Base-by-base conservation (phyloP, 2,797 vertebrate species). In the Furcifer pardalis region DNA sequence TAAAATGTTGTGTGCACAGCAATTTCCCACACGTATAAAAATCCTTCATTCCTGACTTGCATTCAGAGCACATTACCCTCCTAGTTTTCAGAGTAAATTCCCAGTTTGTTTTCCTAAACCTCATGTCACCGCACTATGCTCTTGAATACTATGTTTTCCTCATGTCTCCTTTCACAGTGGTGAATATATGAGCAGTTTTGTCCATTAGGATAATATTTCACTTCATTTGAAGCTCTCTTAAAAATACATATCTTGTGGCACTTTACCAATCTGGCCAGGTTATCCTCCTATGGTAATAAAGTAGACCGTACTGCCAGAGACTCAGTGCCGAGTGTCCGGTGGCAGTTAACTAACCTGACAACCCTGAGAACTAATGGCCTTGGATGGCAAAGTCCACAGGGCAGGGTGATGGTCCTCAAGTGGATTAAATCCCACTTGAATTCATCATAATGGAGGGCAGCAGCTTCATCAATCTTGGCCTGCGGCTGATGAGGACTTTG, bases 51-150 rank as follows among this genome's bases (percentile, higher is more conserved):
- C 66, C 59, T 23, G 10, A 66, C 12, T 46, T 82, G 10, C 44
- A 60, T 78, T 90, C 46, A 59, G 63, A 87, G 37, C n/a, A 35
- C 75, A 86, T 88, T 66, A 46, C 40, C 77, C 49, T 37, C 19
- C 73, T 85, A 77, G 0, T 46, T 87, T 72, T 75, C 84, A n/a
- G 56, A 74, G 10, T 40, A 79, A 40, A 21, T 68, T 71, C 42
- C 82, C 88, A 86, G 81, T 81, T 68, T 77, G 84, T 42, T 49
- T 86, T 49, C n/a, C 1, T 77, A 74, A 78, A 77, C 84, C 42
- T 13, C n/a, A 30, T 66, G 59, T 73, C 73, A 84, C 9, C 84
- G 37, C 37, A 60, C 44, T 40, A 80, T 52, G 78, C 83, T 77
- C 56, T 74, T 89, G 73, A 52, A 49, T 10, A 12, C 25, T 52